These are phyloP conservation scores for Villa cingulata DNA, from an alignment of 2,888 invertebrate species.

Conservation along the genomic window DNA sequence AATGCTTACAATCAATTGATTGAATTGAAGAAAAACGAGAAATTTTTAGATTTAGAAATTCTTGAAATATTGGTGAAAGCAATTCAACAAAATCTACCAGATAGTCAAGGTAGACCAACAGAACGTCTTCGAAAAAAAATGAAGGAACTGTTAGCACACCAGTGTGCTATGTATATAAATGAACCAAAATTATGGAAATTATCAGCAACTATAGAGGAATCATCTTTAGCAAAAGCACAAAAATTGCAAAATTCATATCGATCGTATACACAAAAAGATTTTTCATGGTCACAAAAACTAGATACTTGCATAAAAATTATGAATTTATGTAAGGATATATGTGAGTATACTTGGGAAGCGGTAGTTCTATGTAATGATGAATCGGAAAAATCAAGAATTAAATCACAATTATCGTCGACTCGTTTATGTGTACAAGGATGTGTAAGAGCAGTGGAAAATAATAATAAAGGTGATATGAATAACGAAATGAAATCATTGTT, in stretches of 20 bases:
- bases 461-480: conserved; percentile 35
- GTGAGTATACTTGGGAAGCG: conserved; percentile 44
- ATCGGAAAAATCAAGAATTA: conserved; percentile 40
- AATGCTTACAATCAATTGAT: conserved; percentile 71
- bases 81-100: conserved; percentile 47
- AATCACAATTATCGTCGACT: conserved; percentile 45
- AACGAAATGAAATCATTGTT: conserved; percentile 33
- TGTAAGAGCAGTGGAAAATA: conserved; percentile 35
- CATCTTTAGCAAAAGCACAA: conserved; percentile 46
- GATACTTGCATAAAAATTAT: conserved; percentile 48
- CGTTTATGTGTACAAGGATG: conserved; percentile 44
- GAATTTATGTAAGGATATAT: conserved; percentile 43
- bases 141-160: conserved; percentile 27
- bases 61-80: conserved; percentile 57
- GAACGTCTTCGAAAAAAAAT: conserved; percentile 28
- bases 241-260: conserved; percentile 65
- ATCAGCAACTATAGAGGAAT: conserved; percentile 57
- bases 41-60: conserved; percentile 64
- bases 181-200: conserved; percentile 68
- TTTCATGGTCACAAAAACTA: conserved; percentile 43
- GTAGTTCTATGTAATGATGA: conserved; percentile 35
- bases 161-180: conserved; percentile 40
- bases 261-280: conserved; percentile 50
- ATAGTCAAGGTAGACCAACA: conserved; percentile 45
- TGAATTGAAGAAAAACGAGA: conserved; percentile 60